Base-by-base conservation (phyloP, 64 coral and sea anemone species). In the Montipora efflorescens region DNA sequence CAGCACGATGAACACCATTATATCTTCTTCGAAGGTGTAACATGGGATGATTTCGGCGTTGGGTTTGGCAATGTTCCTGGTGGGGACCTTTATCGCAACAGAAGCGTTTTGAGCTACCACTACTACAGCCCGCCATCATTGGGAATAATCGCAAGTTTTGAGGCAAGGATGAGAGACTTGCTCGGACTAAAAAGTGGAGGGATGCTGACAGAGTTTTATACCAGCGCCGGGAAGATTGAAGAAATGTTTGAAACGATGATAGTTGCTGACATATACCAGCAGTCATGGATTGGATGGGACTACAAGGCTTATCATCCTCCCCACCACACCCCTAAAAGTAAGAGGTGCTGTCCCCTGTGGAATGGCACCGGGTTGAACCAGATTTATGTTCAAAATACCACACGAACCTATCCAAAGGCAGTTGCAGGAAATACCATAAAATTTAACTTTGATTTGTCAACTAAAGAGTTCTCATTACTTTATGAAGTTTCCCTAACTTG, bases 11-110 rank as follows among this genome's bases (percentile, higher is more conserved):
- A 95, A 7, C 18, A 80, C 45, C 94, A 99, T 47, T 99, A 95
- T 67, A 99, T 99, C 57, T 99, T 99, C 87, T 96, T 99, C 36
- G 95, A 99, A 74, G 83, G 82, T 19, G 90, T 99, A 4, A 99
- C 98, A 19, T 99, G 98, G 98, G 98, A 99, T 79, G 92, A 96
- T 47, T 96, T 91, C 71, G 95, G 92, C n/a, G 98, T 99, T 28
- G 98, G 98, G 20, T 99, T 99, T 64, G 18, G 96, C 22, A 59
- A n/a, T 14, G 98, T 99, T 7, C 98, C 95, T 8, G 98, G 98
- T 13, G 98, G 98, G 7, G 68, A 88, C 4, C 61, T 64, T 14
- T 96, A 99, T 25, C 95, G 92, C 55, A 96, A 99, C 78, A 91
- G 95, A 20, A 99, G 98, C 50, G 92, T 96, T 70, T 75, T 96